phyloP scores from a whole-genome alignment of 2,888 invertebrate genomes.

The Acrocera orbiculus region DNA sequence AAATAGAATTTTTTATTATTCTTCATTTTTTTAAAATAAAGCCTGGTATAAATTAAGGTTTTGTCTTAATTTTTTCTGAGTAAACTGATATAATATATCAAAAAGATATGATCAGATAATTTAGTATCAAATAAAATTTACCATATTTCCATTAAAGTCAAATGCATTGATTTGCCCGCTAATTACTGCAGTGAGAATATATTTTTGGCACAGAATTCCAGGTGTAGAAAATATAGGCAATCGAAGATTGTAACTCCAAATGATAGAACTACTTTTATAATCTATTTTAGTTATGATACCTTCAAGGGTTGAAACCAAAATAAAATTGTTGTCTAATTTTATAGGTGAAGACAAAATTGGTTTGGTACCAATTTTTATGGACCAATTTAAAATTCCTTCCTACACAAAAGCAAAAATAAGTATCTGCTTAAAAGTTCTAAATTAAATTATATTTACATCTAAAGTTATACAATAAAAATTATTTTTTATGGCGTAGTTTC shows the following conservation, averaged over 20 bases:
- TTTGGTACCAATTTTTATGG: constrained; percentile 27
- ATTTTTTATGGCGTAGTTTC: constrained; percentile 31
- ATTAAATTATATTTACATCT: constrained; percentile 12
- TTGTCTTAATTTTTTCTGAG: no score
- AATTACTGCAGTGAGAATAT: constrained; percentile 23
- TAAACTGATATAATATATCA: no score
- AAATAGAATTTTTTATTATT: no score
- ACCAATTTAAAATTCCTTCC: constrained; percentile 17
- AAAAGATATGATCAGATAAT: no score
- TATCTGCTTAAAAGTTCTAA: neutral
- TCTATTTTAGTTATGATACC: constrained; percentile 35
- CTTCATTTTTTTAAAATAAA: no score
- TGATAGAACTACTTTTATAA: constrained; percentile 29
- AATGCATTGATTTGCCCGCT: constrained; percentile 38
- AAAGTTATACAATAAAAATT: constrained; percentile 22
- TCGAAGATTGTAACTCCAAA: constrained; percentile 34
- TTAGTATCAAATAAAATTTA: constrained; percentile 19
- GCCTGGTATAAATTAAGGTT: no score
- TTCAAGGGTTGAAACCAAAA: constrained; percentile 36
- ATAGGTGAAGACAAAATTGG: constrained; percentile 36
- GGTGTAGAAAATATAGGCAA: constrained; percentile 45
- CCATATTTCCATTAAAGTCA: constrained; percentile 35
- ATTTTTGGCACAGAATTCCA: constrained; percentile 15
- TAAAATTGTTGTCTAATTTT: constrained; percentile 16
- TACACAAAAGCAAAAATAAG: neutral